Evolutionary conservation across 2,797 vertebrate species (phyloP), one percentile per base, ranked within the genome.

Genomic region (Pseudochaenichthys georgianus): DNA sequence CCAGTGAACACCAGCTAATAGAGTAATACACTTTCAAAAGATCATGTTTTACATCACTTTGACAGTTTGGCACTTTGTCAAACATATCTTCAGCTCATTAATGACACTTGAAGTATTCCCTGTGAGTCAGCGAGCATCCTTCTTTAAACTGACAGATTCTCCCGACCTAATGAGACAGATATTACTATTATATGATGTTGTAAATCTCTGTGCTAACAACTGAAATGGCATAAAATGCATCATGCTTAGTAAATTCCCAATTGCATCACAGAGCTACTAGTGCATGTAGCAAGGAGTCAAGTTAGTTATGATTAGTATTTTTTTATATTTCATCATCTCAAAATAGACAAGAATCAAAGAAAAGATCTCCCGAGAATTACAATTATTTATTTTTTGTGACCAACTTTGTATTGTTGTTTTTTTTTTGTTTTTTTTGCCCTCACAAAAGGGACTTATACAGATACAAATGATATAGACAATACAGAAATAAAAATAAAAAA

Each of bases 131-230:
- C 21, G 4, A 69, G 13, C 47, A 63, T 74, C 19, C 13, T 16
- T 78, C 16, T 80, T 69, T 31, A 46, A 4, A 21, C 9, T 68
- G 59, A 66, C 51, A 50, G 2, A 41, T 0, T 23, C 70, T 72
- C 69, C 66, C 65, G 73, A 55, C 6, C 53, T 68, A 70, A 77
- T 54, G 15, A 59, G 16, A 42, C 60, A 61, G 52, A 62, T 52
- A 13, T 43, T 31, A 46, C 16, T 19, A 52, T 51, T 28, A 46
- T 11, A 34, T 55, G 71, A 9, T 59, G 61, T 3, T 10, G 58
- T 70, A 50, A 48, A 72, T 69, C 52, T 38, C 12, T 64, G 4
- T 64, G 28, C 52, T 77, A 70, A 76, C 12, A 15, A 9, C 67
- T 66, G 67, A 77, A 53, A 47, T 16, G 13, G 13, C 13, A 45